A percentile compares a stretch with the other conserved stretches of the same genome.
Evolutionary conservation across 2,888 invertebrate species (phyloP).

Genomic region (Rosalia funebris): DNA sequence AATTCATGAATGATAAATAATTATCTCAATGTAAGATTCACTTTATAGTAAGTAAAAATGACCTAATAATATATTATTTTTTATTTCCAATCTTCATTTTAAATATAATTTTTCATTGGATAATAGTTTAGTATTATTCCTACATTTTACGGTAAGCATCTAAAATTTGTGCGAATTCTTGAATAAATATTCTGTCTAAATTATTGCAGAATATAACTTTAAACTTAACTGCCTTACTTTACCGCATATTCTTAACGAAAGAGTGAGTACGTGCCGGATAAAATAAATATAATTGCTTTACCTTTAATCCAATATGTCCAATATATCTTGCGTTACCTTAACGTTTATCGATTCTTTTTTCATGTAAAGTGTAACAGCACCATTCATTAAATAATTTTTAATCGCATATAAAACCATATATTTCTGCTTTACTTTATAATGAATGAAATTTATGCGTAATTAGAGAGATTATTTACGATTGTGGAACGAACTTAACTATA

Average conservation of each 20-base stretch:
- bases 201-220: not conserved
- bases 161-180: too few relatives aligned
- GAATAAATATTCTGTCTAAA: too few relatives aligned
- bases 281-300: slow-evolving; percentile 27
- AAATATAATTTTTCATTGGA: too few relatives aligned
- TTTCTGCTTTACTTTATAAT: slow-evolving; percentile 32
- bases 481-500: slow-evolving; percentile 29
- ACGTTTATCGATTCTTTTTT: slow-evolving; percentile 28
- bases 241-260: not conserved
- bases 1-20: too few relatives aligned
- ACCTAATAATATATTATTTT: too few relatives aligned
- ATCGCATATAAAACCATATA: slow-evolving; percentile 19
- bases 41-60: too few relatives aligned
- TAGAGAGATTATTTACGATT: slow-evolving; percentile 37
- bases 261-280: slow-evolving; percentile 4
- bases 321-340: slow-evolving; percentile 30
- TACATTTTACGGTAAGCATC: too few relatives aligned
- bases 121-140: too few relatives aligned
- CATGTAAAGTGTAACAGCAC: slow-evolving; percentile 27
- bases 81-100: too few relatives aligned
- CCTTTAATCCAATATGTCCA: slow-evolving; percentile 30
- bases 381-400: slow-evolving; percentile 31
- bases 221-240: not conserved
- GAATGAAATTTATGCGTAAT: slow-evolving; percentile 39
- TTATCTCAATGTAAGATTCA: too few relatives aligned